Evolutionary conservation across 2,888 invertebrate species (phyloP).

Genomic region (Epinotia ramella): DNA sequence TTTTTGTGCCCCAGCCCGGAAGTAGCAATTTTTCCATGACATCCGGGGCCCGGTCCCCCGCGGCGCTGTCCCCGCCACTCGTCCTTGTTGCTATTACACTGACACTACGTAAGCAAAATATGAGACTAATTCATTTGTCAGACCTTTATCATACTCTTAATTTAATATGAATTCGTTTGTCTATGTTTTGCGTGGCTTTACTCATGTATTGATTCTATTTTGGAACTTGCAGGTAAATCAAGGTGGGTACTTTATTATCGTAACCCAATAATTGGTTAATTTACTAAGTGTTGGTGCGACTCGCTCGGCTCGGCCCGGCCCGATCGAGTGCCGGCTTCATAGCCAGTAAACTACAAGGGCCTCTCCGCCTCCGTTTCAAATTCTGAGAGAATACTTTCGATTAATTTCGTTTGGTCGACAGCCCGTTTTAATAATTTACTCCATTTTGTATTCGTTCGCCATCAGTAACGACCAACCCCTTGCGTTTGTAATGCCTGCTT

Average conservation of each 20-base stretch:
- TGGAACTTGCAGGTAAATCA: slow-evolving; percentile 21
- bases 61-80: slow-evolving; percentile 69
- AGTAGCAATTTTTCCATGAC: slow-evolving; percentile 81
- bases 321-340: slow-evolving; percentile 41
- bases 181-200: not conserved
- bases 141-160: slow-evolving; percentile 32
- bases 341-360: slow-evolving; percentile 61
- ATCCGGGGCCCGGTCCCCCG: slow-evolving; percentile 70
- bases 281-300: slow-evolving; percentile 43
- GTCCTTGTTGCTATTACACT: slow-evolving; percentile 43
- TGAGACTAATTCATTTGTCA: slow-evolving; percentile 45
- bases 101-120: slow-evolving; percentile 59
- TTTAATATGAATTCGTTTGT: slow-evolving; percentile 20
- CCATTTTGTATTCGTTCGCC: slow-evolving; percentile 57
- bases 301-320: slow-evolving; percentile 28
- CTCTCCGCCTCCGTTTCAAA: slow-evolving; percentile 60
- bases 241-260: slow-evolving; percentile 40
- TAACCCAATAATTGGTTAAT: slow-evolving; percentile 45
- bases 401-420: slow-evolving; percentile 74
- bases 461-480: slow-evolving; percentile 53
- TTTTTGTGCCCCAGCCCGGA: slow-evolving; percentile 75
- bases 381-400: slow-evolving; percentile 74
- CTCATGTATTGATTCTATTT: slow-evolving; percentile 1
- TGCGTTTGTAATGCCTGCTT: slow-evolving; percentile 56
- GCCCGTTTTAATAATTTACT: slow-evolving; percentile 74